A percentile compares a stretch with the other conserved stretches of the same genome.
Evolutionary conservation across 2,797 vertebrate genomes (phyloP).

Genomic region (Takifugu rubripes): DNA sequence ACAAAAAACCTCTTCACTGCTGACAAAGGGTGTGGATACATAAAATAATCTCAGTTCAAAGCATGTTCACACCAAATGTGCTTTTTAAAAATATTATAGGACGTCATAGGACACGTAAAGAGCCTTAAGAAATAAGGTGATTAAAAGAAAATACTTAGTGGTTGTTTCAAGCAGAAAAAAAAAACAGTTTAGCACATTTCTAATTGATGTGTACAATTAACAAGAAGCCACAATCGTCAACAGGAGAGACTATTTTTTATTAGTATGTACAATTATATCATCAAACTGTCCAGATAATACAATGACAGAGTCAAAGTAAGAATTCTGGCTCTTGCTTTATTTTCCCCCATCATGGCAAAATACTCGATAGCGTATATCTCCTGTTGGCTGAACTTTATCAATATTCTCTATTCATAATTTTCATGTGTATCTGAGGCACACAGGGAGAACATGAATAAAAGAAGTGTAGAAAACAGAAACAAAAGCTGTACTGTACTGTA

Average conservation of each 20-base stretch:
- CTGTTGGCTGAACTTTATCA: slow-evolving; percentile 52
- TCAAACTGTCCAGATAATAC: slow-evolving; percentile 68
- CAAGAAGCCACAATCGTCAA: slow-evolving; percentile 40
- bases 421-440: slow-evolving; percentile 80
- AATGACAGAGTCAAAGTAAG: slow-evolving; percentile 67
- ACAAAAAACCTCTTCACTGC: no score
- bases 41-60: background rate
- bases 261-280: slow-evolving; percentile 76
- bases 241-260: slow-evolving; percentile 75
- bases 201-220: background rate
- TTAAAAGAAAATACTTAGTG: no score
- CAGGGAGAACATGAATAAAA: slow-evolving; percentile 76
- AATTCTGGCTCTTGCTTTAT: slow-evolving; percentile 65
- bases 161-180: background rate
- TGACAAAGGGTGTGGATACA: background rate
- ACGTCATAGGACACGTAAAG: background rate
- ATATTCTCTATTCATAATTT: slow-evolving; percentile 69
- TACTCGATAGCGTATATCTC: slow-evolving; percentile 21
- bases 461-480: slow-evolving; percentile 54
- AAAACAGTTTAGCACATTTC: background rate
- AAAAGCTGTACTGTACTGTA: slow-evolving; percentile 42
- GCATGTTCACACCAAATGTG: background rate
- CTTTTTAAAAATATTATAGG: background rate
- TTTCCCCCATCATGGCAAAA: slow-evolving; percentile 39
- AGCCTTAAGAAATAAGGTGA: no score